Base-by-base conservation (phyloP, 2,113 vertebrate species). In the Galeopterus variegatus region DNA sequence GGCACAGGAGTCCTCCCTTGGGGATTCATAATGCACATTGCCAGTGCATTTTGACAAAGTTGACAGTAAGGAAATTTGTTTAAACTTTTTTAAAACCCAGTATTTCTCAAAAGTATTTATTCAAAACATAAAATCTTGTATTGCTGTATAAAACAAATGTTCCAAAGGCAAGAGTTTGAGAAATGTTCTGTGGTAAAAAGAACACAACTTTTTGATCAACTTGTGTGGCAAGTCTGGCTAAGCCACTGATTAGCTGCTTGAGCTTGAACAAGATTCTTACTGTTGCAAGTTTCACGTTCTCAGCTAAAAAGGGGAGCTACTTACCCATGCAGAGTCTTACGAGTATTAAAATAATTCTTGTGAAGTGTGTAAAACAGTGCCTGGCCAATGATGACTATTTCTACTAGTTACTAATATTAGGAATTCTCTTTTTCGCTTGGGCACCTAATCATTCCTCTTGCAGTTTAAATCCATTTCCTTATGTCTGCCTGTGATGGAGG, bases 181-280 rank as follows among this genome's bases (percentile, higher is more conserved):
- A 72, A 67, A 58, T 75, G 8, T 88, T 91, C 36, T 45, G 11
- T 54, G 72, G 17, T 84, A 83, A 94, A 88, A 88, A 54, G 41
- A 95, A 62, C 15, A 28, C 52, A 77, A 77, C 36, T 88, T 88
- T 88, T 83, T 54, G 58, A 84, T 83, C 21, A 80, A 12, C 36
- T 60, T 70, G 48, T 8, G 26, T 67, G 41, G 64, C 56, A 85
- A 62, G 58, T 54, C 56, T 94, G 41, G 41, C 41, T 41, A 41
- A 41, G 41, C 41, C 41, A 41, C 41, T 41, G 41, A 41, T 41
- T 41, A 41, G 41, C 41, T 41, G 41, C 41, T 41, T 41, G 76
- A 76, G 62, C 24, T 88, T 87, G 75, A 62, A 90, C 23, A 75
- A 92, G 45, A 23, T 70, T 80, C 28, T 96, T 36, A 62, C 67